Conservation (phyloP, 2,888 invertebrate genomes). For the Heliconius hortense region DNA sequence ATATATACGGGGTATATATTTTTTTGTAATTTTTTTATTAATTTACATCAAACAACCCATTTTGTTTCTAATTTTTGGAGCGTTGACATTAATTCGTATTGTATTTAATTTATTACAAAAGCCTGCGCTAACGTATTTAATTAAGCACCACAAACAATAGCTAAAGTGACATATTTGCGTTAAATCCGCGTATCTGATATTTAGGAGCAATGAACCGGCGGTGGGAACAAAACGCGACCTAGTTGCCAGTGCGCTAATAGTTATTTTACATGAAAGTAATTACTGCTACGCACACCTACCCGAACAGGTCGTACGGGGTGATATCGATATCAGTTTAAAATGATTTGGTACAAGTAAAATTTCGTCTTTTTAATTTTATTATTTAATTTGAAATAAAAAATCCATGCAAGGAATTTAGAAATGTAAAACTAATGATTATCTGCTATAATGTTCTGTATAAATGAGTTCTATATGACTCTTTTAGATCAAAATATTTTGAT, state of each 20-base stretch:
- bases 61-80: background rate
- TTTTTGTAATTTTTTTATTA: background rate
- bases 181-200: slow-evolving; percentile 53
- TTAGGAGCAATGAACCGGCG: slow-evolving; percentile 51
- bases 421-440: background rate
- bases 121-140: slow-evolving; percentile 21
- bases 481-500: background rate
- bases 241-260: slow-evolving; percentile 55
- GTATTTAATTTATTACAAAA: slow-evolving; percentile 13
- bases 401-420: background rate
- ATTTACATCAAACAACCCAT: background rate
- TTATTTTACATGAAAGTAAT: slow-evolving; percentile 42
- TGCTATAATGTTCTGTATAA: background rate
- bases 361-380: background rate
- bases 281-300: slow-evolving; percentile 34
- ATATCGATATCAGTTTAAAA: slow-evolving; percentile 28
- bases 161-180: slow-evolving; percentile 46
- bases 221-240: slow-evolving; percentile 48
- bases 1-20: no score
- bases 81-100: slow-evolving; percentile 3
- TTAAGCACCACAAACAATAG: slow-evolving; percentile 35
- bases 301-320: slow-evolving; percentile 14
- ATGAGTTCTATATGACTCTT: background rate
- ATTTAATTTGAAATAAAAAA: background rate
- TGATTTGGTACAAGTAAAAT: slow-evolving; percentile 12